A percentile compares a stretch with the other conserved stretches of the same genome.
phyloP scores from a whole-genome alignment of 2,888 invertebrate species.

The Drosophila pegasa region DNA sequence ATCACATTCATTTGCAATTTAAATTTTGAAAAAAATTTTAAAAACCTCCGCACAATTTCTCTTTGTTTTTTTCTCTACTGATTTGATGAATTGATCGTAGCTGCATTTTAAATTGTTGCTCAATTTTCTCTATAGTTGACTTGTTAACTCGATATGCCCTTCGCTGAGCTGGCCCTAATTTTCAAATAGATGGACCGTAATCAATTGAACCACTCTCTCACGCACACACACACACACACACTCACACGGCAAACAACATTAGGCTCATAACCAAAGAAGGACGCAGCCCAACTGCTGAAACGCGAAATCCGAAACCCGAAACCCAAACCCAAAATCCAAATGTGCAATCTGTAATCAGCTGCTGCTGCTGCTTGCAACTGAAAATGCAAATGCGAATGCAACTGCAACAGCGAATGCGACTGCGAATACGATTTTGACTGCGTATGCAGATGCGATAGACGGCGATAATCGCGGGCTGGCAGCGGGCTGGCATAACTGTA shows the following conservation, averaged over 20 bases:
- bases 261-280: constrained; percentile 12
- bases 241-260: constrained; percentile 28
- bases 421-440: constrained; percentile 12
- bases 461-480: constrained; percentile 27
- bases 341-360: constrained; percentile 50
- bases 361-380: constrained; percentile 38
- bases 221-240: neutral
- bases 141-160: neutral
- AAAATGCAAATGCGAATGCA: constrained; percentile 39
- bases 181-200: constrained; percentile 5
- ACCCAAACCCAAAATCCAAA: constrained; percentile 22
- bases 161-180: neutral
- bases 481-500: constrained; percentile 43
- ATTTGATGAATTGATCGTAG: neutral
- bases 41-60: too few relatives aligned
- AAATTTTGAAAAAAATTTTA: too few relatives aligned
- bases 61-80: too few relatives aligned
- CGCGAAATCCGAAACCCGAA: constrained; percentile 2
- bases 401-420: constrained; percentile 11
- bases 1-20: too few relatives aligned
- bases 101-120: neutral
- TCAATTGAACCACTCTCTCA: constrained; percentile 10
- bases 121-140: neutral
- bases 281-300: neutral
- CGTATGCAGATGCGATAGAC: constrained; percentile 30